Evolutionary conservation across 1,140 invertebrate genomes (phyloP).

Genomic region (Drosophila rhopaloa): DNA sequence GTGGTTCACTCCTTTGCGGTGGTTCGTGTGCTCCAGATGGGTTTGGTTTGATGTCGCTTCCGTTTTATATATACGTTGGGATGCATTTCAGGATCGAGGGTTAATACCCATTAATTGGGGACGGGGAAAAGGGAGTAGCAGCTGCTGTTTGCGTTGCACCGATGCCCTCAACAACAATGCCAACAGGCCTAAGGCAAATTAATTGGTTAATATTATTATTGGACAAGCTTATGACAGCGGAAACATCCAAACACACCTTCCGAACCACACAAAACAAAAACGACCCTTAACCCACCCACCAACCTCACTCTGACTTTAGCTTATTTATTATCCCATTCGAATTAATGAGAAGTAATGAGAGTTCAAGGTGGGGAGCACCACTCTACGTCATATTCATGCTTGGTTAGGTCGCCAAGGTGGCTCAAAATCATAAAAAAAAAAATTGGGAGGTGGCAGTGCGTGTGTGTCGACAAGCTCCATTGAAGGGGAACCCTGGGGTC

Average conservation of each 20-base stretch:
- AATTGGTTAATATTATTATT: constrained; percentile 35
- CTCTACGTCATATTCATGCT: constrained; percentile 34
- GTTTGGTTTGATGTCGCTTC: constrained; percentile 31
- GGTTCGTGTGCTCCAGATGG: constrained; percentile 29
- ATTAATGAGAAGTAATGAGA: constrained; percentile 48
- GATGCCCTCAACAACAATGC: constrained; percentile 18
- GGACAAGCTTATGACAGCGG: constrained; percentile 14
- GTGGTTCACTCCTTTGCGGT: constrained; percentile 2
- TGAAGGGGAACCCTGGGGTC: constrained; percentile 41
- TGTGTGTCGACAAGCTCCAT: constrained; percentile 45
- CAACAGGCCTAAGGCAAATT: constrained; percentile 12
- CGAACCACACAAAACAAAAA: constrained; percentile 2
- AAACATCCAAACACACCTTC: constrained; percentile 7
- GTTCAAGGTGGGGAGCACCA: constrained; percentile 21
- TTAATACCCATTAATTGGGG: constrained; percentile 1
- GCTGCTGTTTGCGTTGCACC: constrained; percentile 37
- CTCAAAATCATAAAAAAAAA: background rate
- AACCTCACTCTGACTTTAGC: constrained; percentile 6
- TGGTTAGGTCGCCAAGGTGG: constrained; percentile 39
- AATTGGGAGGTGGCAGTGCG: constrained; percentile 15
- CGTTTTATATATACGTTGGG: constrained; percentile 10
- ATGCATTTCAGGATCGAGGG: constrained; percentile 43
- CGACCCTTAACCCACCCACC: constrained; percentile 1
- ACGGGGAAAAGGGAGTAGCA: constrained; percentile 16
- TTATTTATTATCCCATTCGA: constrained; percentile 40